Percentiles rank a stretch among this genome's conserved stretches.
Evolutionary conservation across 2,113 vertebrate species (phyloP).

Genomic region (Polypterus senegalus): DNA sequence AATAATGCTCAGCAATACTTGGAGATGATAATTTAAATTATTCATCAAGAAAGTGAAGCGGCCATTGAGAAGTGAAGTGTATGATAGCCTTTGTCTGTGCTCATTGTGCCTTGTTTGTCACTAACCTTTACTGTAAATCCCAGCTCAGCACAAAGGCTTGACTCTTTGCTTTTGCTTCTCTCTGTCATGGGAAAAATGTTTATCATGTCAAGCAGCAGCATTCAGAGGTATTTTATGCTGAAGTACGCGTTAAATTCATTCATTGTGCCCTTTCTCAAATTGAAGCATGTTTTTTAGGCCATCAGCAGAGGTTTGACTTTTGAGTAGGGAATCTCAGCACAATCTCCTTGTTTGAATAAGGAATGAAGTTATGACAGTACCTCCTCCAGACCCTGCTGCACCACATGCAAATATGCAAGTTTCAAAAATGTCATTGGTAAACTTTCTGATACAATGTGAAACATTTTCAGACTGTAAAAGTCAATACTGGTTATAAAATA

Average conservation of each 20-base stretch:
- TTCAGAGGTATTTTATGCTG: slow-evolving; percentile 52
- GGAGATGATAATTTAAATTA: slow-evolving; percentile 76
- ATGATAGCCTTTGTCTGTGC: slow-evolving; percentile 77
- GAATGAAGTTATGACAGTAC: too few relatives aligned
- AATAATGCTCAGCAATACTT: slow-evolving; percentile 59
- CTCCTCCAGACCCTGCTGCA: too few relatives aligned
- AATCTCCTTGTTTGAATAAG: too few relatives aligned
- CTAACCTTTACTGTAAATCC: slow-evolving; percentile 81
- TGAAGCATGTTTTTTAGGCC: too few relatives aligned
- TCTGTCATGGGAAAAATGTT: slow-evolving; percentile 47
- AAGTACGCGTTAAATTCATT: slow-evolving; percentile 21
- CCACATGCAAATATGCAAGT: too few relatives aligned
- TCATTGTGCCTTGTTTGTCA: slow-evolving; percentile 76
- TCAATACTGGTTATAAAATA: too few relatives aligned
- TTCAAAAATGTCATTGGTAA: too few relatives aligned
- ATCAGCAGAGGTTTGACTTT: too few relatives aligned
- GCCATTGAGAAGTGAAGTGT: slow-evolving; percentile 69
- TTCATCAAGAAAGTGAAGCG: slow-evolving; percentile 83
- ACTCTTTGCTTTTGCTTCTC: slow-evolving; percentile 42
- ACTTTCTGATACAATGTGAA: too few relatives aligned
- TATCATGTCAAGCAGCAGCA: slow-evolving; percentile 20
- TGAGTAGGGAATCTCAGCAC: too few relatives aligned
- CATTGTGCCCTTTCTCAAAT: too few relatives aligned
- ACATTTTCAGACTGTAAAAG: too few relatives aligned
- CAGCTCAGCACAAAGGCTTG: slow-evolving; percentile 58